Evolutionary conservation across 2,888 invertebrate species (phyloP), one percentile per base, ranked within the genome.

Genomic region (Xestia c-nigrum): DNA sequence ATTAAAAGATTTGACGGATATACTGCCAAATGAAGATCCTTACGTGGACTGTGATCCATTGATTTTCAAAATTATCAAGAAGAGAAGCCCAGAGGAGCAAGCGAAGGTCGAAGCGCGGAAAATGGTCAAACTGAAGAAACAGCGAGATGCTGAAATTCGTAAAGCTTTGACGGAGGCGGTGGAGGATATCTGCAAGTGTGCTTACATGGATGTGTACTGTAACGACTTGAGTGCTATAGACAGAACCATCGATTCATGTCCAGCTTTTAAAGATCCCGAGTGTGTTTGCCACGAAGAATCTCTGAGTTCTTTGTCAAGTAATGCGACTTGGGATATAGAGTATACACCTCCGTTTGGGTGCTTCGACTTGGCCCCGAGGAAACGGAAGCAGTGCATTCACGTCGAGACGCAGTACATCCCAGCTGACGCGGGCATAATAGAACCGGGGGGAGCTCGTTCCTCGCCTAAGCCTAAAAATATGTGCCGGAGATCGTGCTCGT

Each of bases 321-420:
- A 98, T 80, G 97, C 97, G 2, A 98, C 98, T 76, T 97, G 98
- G 93, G 98, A 98, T 87, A 97, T 98, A 61, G 98, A 98, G 79
- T 98, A 98, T 72, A 98, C 98, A 0, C 98, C 98, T 1, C 98
- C 98, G 0, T 98, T 97, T 63, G 98, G 97, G 0, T 96, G 98
- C 59, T 97, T 98, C 71, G 97, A 97, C 85, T 96, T 97, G 2
- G 95, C 97, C 76, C 94, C 97, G 1, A 95, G 97, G 16, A 94
- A 96, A 70, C 92, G 94, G 5, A 93, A 93, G 78, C 94, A 94
- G 1, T 97, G 97, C 84, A 93, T 97, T 4, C 97, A 97, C 83
- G 97, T 96, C 0, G 97, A 97, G 74, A 97, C 97, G 0, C 98
- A 98, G 88, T 98, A 98, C 86, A 90, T 94, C 64, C 94, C 96